These are phyloP conservation scores for Riparia riparia DNA, from an alignment of 2,113 vertebrate genomes.

Conservation along the genomic window DNA sequence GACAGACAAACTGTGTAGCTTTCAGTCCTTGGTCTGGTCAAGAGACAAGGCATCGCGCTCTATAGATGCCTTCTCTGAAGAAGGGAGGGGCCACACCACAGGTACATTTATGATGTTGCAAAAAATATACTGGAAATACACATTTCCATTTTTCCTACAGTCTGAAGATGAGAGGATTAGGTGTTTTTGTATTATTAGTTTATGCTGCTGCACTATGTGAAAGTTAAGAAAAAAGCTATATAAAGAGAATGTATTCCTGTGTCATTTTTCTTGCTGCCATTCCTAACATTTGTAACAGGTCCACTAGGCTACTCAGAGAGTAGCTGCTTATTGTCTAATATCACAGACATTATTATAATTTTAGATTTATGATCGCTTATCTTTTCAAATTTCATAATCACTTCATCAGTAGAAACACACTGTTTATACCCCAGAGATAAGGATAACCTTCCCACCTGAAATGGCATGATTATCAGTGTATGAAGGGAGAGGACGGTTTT, in stretches of 20 bases:
- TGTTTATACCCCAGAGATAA: background rate
- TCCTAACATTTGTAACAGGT: background rate
- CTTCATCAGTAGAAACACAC: background rate
- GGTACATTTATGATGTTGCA: fast-evolving
- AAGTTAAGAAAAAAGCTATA: background rate
- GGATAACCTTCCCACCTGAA: background rate
- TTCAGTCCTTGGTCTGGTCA: background rate
- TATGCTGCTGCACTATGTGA: background rate
- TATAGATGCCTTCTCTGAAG: background rate
- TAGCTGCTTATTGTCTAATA: background rate
- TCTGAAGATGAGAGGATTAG: background rate
- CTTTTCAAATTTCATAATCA: background rate
- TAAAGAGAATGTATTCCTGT: background rate
- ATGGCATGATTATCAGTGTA: background rate
- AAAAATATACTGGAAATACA: background rate
- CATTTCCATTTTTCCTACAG: background rate
- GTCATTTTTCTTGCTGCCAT: background rate
- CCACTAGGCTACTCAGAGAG: background rate
- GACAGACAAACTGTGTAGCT: fast-evolving
- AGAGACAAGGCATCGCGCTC: background rate
- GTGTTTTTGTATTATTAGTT: background rate
- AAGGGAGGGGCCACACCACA: background rate
- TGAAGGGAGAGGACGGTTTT: background rate
- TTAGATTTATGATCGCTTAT: background rate
- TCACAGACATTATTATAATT: background rate